Evolutionary conservation across 2,888 invertebrate species (phyloP).

Genomic region (Yponomeuta evonymella): DNA sequence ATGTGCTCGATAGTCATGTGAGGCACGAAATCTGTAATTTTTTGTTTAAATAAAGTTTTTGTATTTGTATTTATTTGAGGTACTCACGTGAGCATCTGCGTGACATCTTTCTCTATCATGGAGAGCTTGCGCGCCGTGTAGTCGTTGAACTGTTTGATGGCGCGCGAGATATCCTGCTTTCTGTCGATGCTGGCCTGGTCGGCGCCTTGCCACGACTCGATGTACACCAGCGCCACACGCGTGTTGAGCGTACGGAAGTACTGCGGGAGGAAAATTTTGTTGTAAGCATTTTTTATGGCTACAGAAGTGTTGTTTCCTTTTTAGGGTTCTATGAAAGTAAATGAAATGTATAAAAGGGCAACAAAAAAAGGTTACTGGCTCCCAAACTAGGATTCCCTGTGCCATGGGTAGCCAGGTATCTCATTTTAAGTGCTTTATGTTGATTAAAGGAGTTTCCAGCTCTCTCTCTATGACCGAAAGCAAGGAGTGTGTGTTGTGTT

Average conservation of each 20-base stretch:
- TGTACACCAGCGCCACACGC: constrained; percentile 95
- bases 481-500: too few species aligned
- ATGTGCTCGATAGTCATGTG: too few species aligned
- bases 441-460: too few species aligned
- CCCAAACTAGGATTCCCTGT: too few species aligned
- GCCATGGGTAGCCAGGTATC: too few species aligned
- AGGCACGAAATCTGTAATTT: too few species aligned
- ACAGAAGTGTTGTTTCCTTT: background rate
- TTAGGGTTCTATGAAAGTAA: too few species aligned
- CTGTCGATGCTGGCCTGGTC: constrained; percentile 90
- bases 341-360: too few species aligned
- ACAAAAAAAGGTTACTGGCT: too few species aligned
- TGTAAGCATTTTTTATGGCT: background rate
- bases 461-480: too few species aligned
- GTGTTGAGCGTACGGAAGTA: constrained; percentile 96
- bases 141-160: constrained; percentile 93
- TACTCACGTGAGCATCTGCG: constrained; percentile 92
- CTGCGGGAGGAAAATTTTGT: constrained; percentile 60
- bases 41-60: too few species aligned
- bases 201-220: constrained; percentile 96
- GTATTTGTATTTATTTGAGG: background rate
- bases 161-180: constrained; percentile 90
- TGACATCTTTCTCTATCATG: constrained; percentile 92
- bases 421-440: too few species aligned
- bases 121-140: constrained; percentile 91